Evolutionary conservation across 1,140 invertebrate genomes (phyloP).

Genomic region (Nixonia krombeini): DNA sequence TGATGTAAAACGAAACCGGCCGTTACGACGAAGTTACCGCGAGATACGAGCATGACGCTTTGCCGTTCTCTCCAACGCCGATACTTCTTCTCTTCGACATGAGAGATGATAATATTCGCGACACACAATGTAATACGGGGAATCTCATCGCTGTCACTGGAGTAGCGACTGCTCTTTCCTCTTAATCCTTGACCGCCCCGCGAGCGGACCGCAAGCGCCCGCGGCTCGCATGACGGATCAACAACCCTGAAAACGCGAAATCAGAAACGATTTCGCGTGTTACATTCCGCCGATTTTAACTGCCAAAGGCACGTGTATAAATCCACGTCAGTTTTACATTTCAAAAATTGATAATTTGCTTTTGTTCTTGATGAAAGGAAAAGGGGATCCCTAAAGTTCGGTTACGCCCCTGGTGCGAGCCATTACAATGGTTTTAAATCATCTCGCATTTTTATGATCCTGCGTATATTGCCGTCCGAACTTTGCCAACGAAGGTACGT

Average conservation of each 20-base stretch:
- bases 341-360: conserved; percentile 29
- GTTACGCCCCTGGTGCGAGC: conserved; percentile 36
- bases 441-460: conserved; percentile 49
- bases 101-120: conserved; percentile 33
- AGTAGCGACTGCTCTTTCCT: conserved; percentile 18
- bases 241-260: not conserved
- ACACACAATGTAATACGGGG: conserved; percentile 42
- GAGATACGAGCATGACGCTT: conserved; percentile 38
- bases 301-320: not conserved
- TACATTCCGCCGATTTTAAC: not conserved
- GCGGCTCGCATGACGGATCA: not conserved
- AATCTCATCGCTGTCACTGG: conserved; percentile 34
- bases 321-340: conserved; percentile 21
- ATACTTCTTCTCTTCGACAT: conserved; percentile 44
- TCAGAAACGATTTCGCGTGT: not conserved
- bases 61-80: conserved; percentile 20
- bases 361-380: conserved; percentile 27
- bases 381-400: conserved; percentile 31
- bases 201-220: no score
- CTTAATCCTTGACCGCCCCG: no score
- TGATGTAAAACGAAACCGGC: conserved; percentile 31
- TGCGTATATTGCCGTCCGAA: conserved; percentile 46
- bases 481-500: conserved; percentile 24
- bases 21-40: conserved; percentile 35
- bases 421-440: conserved; percentile 50